phyloP scores from a whole-genome alignment of 2,113 vertebrate species.

The Podarcis cretensis region DNA sequence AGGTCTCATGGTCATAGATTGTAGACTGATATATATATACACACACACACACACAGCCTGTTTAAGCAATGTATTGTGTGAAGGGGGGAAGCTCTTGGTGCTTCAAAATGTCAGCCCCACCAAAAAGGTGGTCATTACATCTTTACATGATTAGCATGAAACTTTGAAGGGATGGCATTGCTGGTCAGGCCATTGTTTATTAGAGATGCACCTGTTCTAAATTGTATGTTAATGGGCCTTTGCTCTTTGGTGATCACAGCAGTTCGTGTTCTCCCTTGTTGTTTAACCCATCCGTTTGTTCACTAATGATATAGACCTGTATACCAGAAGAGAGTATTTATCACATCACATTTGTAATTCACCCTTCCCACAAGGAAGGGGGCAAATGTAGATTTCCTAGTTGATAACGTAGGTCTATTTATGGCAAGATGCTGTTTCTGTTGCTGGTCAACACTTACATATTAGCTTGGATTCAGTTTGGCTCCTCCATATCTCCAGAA shows the following conservation, averaged over 20 bases:
- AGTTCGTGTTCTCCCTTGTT: background rate
- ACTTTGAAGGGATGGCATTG: background rate
- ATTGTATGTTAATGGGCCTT: background rate
- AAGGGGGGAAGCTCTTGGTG: background rate
- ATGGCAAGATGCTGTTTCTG: background rate
- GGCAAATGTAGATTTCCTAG: no score
- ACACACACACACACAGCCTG: background rate
- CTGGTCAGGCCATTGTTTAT: background rate
- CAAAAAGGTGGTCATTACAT: background rate
- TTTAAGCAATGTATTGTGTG: background rate
- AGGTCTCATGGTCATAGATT: background rate
- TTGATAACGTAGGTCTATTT: background rate
- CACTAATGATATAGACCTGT: background rate
- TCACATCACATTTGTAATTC: background rate
- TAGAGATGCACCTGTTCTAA: background rate
- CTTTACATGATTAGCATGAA: background rate
- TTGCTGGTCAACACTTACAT: background rate
- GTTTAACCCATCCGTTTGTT: background rate
- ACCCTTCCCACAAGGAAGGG: background rate
- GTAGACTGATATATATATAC: no score
- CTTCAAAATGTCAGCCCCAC: background rate
- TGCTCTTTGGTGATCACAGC: background rate
- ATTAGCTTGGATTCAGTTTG: background rate
- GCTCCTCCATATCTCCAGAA: background rate
- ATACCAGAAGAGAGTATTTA: background rate